These are phyloP conservation scores for Campylomormyrus tamandua DNA, from an alignment of 2,113 vertebrate genomes.

Conservation along the genomic window DNA sequence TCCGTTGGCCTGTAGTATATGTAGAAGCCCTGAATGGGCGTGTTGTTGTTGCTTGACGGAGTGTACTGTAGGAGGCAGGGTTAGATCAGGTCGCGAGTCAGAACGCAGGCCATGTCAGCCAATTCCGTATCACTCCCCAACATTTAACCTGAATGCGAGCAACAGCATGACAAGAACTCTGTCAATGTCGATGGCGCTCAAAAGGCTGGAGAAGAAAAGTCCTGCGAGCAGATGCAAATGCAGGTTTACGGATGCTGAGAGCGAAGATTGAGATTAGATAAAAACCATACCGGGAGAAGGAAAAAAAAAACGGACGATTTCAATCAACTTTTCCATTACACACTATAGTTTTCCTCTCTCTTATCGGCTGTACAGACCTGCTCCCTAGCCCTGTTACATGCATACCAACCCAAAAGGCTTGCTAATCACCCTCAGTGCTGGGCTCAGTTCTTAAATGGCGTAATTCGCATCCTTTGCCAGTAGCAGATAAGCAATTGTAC, in stretches of 20 bases:
- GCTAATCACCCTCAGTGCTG: constrained; percentile 28
- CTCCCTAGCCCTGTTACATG: constrained; percentile 14
- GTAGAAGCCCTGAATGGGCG: constrained; percentile 93
- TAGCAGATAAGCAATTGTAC: not conserved
- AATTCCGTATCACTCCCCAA: not conserved
- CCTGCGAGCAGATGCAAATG: not conserved
- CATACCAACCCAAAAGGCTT: constrained; percentile 23
- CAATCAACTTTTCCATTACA: not conserved
- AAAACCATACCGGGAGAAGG: not conserved
- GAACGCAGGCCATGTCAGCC: not conserved
- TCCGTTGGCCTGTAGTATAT: constrained; percentile 95
- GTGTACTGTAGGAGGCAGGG: constrained; percentile 66
- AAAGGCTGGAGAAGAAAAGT: not conserved
- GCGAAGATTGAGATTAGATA: not conserved
- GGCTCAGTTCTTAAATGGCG: constrained; percentile 29
- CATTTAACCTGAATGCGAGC: not conserved
- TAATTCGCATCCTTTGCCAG: constrained; percentile 27
- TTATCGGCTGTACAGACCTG: constrained; percentile 11
- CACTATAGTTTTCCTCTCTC: not conserved
- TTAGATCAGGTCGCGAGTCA: not conserved
- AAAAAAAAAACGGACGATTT: not conserved
- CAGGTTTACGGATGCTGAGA: not conserved
- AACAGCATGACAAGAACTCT: not conserved
- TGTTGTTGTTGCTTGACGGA: constrained; percentile 93
- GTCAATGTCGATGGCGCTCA: not conserved